phyloP scores from a whole-genome alignment of 2,113 vertebrate genomes.

The Cyprichromis sp. region DNA sequence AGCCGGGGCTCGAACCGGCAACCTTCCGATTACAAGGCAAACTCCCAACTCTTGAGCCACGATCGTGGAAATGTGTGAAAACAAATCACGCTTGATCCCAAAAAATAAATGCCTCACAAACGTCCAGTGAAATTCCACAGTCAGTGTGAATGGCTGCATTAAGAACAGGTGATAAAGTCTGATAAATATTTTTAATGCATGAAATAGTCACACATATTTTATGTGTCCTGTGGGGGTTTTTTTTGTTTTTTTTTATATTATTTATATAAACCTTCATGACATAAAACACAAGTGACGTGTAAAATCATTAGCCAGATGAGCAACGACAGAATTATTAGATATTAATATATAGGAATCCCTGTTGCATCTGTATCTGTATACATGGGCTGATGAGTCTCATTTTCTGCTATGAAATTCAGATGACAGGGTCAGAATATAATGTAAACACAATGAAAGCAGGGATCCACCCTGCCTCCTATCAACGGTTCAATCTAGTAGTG shows the following conservation, averaged over 20 bases:
- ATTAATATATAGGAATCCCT: neutral
- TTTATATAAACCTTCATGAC: neutral
- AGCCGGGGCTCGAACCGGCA: too few relatives aligned
- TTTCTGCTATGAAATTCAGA: rapidly evolving
- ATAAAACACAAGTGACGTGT: neutral
- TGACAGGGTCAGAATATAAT: neutral
- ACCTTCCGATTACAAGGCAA: too few relatives aligned
- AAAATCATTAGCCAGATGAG: neutral
- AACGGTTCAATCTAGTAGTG: neutral
- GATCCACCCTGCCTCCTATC: neutral
- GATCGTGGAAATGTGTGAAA: too few relatives aligned
- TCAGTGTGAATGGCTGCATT: neutral
- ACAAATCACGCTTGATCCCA: neutral
- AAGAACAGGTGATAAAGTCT: neutral
- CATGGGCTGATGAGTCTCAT: neutral
- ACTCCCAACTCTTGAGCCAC: too few relatives aligned
- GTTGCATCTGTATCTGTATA: neutral
- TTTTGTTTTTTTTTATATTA: neutral
- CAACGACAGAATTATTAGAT: neutral
- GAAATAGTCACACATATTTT: neutral
- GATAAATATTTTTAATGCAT: neutral
- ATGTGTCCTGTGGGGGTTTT: neutral
- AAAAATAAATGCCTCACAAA: neutral
- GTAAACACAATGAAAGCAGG: neutral
- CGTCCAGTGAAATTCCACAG: neutral